phyloP scores from a whole-genome alignment of 2,113 vertebrate species.

The Nycticebus coucang region DNA sequence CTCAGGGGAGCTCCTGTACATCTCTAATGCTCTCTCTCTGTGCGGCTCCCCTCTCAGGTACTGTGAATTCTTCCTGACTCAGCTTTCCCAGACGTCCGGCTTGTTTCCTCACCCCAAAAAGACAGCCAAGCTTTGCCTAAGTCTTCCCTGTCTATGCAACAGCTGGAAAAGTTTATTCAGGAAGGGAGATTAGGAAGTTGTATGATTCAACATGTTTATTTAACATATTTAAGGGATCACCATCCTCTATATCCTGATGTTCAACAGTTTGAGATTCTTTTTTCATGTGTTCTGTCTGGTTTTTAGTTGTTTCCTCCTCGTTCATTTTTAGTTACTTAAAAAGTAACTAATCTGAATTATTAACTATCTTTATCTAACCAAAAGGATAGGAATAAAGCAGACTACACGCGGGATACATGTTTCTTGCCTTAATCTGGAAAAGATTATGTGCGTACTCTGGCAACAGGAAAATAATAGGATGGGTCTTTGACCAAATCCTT shows the following conservation, averaged over 20 bases:
- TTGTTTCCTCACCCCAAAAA: neutral
- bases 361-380: neutral
- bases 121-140: neutral
- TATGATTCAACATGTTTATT: neutral
- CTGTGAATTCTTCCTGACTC: neutral
- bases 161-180: neutral
- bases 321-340: neutral
- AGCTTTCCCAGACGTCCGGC: neutral
- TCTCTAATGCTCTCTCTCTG: neutral
- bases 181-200: neutral
- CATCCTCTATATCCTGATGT: neutral
- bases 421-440: neutral
- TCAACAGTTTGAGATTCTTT: neutral
- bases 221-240: neutral
- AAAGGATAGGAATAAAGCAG: neutral
- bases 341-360: neutral
- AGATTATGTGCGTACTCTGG: neutral
- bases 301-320: neutral
- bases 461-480: neutral
- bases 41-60: rapidly evolving
- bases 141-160: neutral
- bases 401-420: neutral
- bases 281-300: neutral
- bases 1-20: rapidly evolving
- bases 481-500: neutral